A percentile compares a stretch with the other conserved stretches of the same genome.
phyloP scores from a whole-genome alignment of 2,888 invertebrate species.

The Microctonus aethiopoides region DNA sequence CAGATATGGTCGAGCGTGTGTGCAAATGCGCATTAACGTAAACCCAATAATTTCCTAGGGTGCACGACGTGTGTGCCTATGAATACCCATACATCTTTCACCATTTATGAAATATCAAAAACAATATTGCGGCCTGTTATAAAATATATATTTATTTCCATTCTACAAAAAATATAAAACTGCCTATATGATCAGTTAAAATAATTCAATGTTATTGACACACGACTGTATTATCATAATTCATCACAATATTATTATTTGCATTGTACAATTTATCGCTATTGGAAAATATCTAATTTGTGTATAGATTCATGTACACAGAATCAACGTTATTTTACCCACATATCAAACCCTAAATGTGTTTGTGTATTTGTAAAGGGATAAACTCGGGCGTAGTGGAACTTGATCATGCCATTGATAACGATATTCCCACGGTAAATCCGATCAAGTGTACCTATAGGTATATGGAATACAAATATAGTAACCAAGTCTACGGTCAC shows the following conservation, averaged over 20 bases:
- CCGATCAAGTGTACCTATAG: conserved; percentile 23
- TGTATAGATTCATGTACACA: background rate
- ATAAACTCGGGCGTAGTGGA: background rate
- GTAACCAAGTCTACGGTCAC: background rate
- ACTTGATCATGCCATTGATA: background rate
- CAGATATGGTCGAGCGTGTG: background rate
- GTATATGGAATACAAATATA: background rate
- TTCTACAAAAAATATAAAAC: too few relatives aligned
- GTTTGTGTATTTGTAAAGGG: background rate
- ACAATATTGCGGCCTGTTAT: too few relatives aligned
- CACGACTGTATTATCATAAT: background rate
- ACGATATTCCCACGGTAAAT: conserved; percentile 27
- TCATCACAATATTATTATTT: too few relatives aligned
- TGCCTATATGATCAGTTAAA: too few relatives aligned
- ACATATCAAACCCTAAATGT: too few relatives aligned
- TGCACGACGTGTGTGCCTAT: background rate
- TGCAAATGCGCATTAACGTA: conserved; percentile 6
- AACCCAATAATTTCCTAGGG: background rate
- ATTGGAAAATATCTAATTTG: background rate
- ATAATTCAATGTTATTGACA: too few relatives aligned
- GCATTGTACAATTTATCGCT: background rate
- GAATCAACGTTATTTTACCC: too few relatives aligned
- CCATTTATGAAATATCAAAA: too few relatives aligned
- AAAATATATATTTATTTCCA: too few relatives aligned
- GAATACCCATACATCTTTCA: too few relatives aligned